Percentiles rank a stretch among this genome's conserved stretches.
phyloP scores from a whole-genome alignment of 2,888 invertebrate genomes.

The Cremastinae sp. region DNA sequence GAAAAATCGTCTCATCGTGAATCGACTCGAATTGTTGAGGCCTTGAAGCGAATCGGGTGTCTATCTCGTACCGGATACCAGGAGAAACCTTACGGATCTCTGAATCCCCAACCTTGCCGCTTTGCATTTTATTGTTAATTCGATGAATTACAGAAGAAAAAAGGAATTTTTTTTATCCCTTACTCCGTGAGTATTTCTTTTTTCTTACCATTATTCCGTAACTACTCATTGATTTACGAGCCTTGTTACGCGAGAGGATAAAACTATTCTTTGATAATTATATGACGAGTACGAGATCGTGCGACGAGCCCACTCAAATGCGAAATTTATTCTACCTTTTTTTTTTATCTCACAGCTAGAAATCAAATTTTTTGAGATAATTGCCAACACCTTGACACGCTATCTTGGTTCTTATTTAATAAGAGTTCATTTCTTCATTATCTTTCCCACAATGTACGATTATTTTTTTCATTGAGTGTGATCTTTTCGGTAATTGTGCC shows the following conservation, averaged over 20 bases:
- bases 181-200: slow-evolving; percentile 2
- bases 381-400: no score
- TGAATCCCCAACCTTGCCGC: slow-evolving; percentile 5
- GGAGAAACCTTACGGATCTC: slow-evolving; percentile 18
- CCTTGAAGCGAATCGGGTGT: slow-evolving; percentile 35
- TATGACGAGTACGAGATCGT: slow-evolving; percentile 1
- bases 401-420: background rate
- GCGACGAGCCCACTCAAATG: slow-evolving; percentile 17
- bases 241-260: slow-evolving; percentile 24
- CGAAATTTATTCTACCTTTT: background rate
- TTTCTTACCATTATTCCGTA: slow-evolving; percentile 14
- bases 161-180: background rate
- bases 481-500: no score
- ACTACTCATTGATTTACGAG: slow-evolving; percentile 1
- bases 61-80: slow-evolving; percentile 27
- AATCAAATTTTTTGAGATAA: no score
- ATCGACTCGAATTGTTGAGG: slow-evolving; percentile 6
- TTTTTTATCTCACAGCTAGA: no score
- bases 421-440: no score
- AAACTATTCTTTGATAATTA: slow-evolving; percentile 43
- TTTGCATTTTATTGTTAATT: slow-evolving; percentile 13
- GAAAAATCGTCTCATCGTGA: slow-evolving; percentile 16
- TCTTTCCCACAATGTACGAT: no score
- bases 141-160: slow-evolving; percentile 26
- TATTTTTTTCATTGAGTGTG: background rate